Base-by-base conservation (phyloP, 1,140 invertebrate species). In the Notospermus geniculatus region DNA sequence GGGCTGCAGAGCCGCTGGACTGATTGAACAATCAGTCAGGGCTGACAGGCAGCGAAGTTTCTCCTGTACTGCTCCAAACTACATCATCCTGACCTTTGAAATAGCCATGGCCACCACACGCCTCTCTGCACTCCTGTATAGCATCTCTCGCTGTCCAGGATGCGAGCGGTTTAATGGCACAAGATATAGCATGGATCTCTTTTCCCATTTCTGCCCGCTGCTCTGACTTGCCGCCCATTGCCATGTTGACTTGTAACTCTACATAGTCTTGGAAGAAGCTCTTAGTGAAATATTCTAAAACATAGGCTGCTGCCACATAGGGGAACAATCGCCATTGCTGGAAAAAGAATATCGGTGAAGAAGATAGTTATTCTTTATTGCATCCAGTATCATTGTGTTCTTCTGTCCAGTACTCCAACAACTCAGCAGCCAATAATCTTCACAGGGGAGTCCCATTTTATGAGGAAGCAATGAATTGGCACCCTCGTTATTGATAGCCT, bases 141-240 rank as follows among this genome's bases (percentile, higher is more conserved):
- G 88, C 88, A 79, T 92, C 88, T 50, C 90, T 82, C 53, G 88
- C 88, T 0, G 86, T 84, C 95, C 95, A 98, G 0, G 90, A 88
- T 27, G 89, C 85, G 19, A 94, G 71, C 0, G 95, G 91, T 83
- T 98, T 98, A 19, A 86, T 86, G 60, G 89, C 88, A 56, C 90
- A 95, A 17, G 93, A 92, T 59, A 97, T 75, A 17, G 90, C 93
- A 81, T 98, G 95, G 57, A 97, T 89, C 84, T 98, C 95, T 41
- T 88, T 85, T 0, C 90, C 89, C 62, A 88, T 83, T 45, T 87
- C 85, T 39, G 86, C 87, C 87, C 85, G 57, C 9, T 54, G n/a
- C 27, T n/a, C 57, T 7, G 39, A 41, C 27, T 17, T 54, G 19
- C 29, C 60, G n/a, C 78, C 80, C 54, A 77, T 73, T 61, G 83